A percentile compares a stretch with the other conserved stretches of the same genome.
Conservation (phyloP, 1,140 invertebrate species). For the Platorchestia sp. region DNA sequence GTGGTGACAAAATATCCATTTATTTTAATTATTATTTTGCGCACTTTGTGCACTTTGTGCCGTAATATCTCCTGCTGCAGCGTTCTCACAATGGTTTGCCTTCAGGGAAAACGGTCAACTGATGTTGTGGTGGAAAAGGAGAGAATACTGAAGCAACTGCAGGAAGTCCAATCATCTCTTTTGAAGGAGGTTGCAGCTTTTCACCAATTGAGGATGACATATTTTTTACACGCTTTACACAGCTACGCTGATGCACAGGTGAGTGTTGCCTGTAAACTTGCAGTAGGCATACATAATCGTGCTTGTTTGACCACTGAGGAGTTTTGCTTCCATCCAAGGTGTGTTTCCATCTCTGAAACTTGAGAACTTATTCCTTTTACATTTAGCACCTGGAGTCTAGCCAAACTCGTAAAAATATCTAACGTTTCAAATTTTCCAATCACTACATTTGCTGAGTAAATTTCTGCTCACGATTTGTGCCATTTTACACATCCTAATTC, state of each 20-base stretch:
- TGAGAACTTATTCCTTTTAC: not conserved
- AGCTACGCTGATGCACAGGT: conserved; percentile 17
- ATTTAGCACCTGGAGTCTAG: too few species aligned
- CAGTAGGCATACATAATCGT: not conserved
- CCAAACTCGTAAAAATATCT: too few species aligned
- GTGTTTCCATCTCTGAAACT: not conserved
- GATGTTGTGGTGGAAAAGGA: conserved; percentile 31
- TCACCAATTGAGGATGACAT: not conserved
- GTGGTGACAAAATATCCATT: too few species aligned
- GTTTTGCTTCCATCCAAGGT: not conserved
- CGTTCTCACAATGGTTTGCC: not conserved
- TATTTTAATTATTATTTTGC: too few species aligned
- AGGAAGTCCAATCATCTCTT: not conserved
- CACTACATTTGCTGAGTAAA: too few species aligned
- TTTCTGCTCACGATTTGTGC: too few species aligned
- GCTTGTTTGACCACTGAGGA: not conserved
- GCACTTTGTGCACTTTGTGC: too few species aligned
- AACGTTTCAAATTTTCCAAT: too few species aligned
- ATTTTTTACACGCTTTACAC: conserved; percentile 8
- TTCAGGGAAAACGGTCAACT: conserved; percentile 25
- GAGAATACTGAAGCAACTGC: conserved; percentile 38
- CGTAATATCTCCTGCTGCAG: too few species aligned
- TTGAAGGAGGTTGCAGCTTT: not conserved
- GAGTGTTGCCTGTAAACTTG: not conserved
- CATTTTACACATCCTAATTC: too few species aligned